Conservation (phyloP, 2,113 vertebrate species). For the Paramisgurnus dabryanus region DNA sequence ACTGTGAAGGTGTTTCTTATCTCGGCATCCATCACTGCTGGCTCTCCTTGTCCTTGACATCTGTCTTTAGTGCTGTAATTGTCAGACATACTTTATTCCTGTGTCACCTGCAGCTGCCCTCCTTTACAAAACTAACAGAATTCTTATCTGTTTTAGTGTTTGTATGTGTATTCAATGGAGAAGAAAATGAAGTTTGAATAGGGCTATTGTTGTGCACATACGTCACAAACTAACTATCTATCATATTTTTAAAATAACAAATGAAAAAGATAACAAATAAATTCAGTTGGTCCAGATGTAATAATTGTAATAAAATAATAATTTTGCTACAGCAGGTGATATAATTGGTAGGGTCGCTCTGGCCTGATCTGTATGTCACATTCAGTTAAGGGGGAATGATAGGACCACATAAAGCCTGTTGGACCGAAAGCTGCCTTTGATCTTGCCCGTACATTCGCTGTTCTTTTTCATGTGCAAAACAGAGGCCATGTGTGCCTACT, state of each 20-base stretch:
- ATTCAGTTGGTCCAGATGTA: not conserved
- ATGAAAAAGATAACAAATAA: not conserved
- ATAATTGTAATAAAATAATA: not conserved
- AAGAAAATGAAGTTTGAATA: no score
- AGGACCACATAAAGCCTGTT: constrained; percentile 40
- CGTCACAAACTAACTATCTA: not conserved
- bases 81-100: not conserved
- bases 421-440: constrained; percentile 54
- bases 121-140: not conserved
- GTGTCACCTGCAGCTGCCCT: constrained; percentile 7
- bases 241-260: not conserved
- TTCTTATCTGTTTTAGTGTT: not conserved
- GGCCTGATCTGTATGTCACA: constrained; percentile 19
- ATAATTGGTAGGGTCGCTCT: constrained; percentile 2
- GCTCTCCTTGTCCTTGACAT: constrained; percentile 22
- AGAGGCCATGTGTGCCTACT: constrained; percentile 47
- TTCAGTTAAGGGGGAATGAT: constrained; percentile 37
- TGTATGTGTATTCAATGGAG: no score
- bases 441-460: constrained; percentile 29
- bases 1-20: not conserved
- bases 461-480: constrained; percentile 57
- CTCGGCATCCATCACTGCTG: not conserved
- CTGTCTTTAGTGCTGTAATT: constrained; percentile 10
- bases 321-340: constrained; percentile 2
- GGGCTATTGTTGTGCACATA: not conserved